These are phyloP conservation scores for Sternarchorhynchus goeldii DNA, from an alignment of 2,797 vertebrate species.

Conservation along the genomic window DNA sequence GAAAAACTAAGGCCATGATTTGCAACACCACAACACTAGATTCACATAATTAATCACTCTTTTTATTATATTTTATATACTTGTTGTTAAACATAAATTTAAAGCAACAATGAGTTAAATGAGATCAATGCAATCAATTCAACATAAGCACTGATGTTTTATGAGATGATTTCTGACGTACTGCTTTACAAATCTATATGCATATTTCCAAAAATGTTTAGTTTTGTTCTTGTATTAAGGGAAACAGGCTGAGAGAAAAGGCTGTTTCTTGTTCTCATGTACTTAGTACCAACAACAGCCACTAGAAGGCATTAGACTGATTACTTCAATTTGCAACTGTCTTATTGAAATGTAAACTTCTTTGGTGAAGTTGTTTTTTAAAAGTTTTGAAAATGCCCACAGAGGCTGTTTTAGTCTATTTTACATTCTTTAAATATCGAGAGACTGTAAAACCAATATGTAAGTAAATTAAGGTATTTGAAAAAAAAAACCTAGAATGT, in stretches of 20 bases:
- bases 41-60: background rate
- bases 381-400: background rate
- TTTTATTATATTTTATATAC: too few relatives aligned
- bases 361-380: background rate
- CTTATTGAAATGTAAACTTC: background rate
- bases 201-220: too few relatives aligned
- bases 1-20: background rate
- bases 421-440: background rate
- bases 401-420: constrained; percentile 4
- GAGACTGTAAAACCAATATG: background rate
- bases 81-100: too few relatives aligned
- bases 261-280: background rate
- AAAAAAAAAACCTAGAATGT: background rate
- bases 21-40: background rate
- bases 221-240: background rate
- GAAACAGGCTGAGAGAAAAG: constrained; percentile 19
- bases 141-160: too few relatives aligned
- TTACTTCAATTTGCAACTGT: constrained; percentile 12
- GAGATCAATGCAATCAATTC: too few relatives aligned
- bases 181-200: too few relatives aligned
- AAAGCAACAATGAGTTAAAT: too few relatives aligned
- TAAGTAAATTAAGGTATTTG: background rate
- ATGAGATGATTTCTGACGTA: too few relatives aligned
- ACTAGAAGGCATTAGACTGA: constrained; percentile 59
- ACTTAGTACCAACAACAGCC: constrained; percentile 53